Evolutionary conservation across 2,113 vertebrate genomes (phyloP).

Genomic region (Eretmochelys imbricata): DNA sequence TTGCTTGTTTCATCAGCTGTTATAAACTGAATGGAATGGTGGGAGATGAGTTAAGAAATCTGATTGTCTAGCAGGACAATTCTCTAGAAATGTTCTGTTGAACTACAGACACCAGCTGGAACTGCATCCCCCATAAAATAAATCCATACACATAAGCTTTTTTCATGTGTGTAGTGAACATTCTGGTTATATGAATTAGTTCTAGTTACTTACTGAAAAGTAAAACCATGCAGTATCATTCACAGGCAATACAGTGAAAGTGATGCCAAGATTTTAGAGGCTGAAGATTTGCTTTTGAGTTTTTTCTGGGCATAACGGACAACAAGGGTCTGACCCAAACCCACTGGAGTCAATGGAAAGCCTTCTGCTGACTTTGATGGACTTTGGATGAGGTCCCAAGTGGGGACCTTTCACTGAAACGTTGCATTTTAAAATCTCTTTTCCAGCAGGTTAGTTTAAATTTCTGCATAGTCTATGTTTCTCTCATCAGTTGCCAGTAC

Average conservation of each 20-base stretch:
- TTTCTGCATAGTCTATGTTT: background rate
- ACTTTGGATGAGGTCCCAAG: too few relatives aligned
- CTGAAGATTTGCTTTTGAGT: background rate
- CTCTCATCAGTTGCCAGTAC: background rate
- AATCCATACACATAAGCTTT: background rate
- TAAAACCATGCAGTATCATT: background rate
- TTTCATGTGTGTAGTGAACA: too few relatives aligned
- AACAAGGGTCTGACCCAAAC: too few relatives aligned
- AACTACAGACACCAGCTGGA: background rate
- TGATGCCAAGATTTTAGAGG: background rate
- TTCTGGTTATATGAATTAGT: too few relatives aligned
- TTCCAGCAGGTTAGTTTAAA: background rate
- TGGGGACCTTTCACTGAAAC: background rate
- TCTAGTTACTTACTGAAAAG: too few relatives aligned
- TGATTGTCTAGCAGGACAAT: background rate
- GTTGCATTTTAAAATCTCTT: background rate
- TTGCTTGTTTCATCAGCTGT: background rate
- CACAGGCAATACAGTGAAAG: background rate
- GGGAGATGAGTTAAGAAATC: background rate
- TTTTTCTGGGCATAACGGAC: background rate
- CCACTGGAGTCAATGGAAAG: background rate
- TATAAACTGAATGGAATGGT: background rate
- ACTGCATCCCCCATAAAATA: background rate
- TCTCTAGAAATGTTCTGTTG: background rate
- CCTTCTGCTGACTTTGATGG: background rate